phyloP scores from a whole-genome alignment of 2,113 vertebrate species.

The Azemiops feae region DNA sequence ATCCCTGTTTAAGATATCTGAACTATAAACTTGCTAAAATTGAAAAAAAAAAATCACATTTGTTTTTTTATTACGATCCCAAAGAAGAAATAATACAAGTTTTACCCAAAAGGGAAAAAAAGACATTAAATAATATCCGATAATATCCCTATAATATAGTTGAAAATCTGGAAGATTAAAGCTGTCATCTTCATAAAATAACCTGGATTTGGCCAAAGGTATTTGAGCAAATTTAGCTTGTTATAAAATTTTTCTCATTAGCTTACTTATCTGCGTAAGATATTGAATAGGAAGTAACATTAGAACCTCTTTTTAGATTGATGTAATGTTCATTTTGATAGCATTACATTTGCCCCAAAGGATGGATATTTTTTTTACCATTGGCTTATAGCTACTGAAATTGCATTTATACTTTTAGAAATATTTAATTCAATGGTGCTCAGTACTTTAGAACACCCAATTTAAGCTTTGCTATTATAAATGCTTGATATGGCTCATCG shows the following conservation, averaged over 20 bases:
- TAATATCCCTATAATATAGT: not conserved
- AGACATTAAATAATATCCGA: not conserved
- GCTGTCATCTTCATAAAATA: not conserved
- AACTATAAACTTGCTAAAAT: not conserved
- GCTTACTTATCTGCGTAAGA: not conserved
- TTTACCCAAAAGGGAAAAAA: not conserved
- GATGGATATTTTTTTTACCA: not conserved
- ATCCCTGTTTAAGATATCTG: not conserved
- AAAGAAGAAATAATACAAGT: not conserved
- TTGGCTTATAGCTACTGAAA: not conserved
- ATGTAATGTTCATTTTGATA: not conserved
- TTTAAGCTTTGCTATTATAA: not conserved
- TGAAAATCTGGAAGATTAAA: not conserved
- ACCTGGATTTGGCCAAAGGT: not conserved
- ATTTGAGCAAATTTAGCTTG: not conserved
- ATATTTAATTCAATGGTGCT: not conserved
- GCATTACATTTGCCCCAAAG: not conserved
- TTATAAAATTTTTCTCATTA: not conserved
- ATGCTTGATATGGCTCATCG: not conserved
- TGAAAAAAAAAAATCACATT: not conserved
- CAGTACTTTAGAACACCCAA: not conserved
- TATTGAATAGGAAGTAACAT: not conserved
- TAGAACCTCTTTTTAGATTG: not conserved
- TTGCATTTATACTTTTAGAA: not conserved
- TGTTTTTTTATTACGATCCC: not conserved